Evolutionary conservation across 2,888 invertebrate species (phyloP), one percentile per base, ranked within the genome.

Genomic region (Aleiodes testaceus): DNA sequence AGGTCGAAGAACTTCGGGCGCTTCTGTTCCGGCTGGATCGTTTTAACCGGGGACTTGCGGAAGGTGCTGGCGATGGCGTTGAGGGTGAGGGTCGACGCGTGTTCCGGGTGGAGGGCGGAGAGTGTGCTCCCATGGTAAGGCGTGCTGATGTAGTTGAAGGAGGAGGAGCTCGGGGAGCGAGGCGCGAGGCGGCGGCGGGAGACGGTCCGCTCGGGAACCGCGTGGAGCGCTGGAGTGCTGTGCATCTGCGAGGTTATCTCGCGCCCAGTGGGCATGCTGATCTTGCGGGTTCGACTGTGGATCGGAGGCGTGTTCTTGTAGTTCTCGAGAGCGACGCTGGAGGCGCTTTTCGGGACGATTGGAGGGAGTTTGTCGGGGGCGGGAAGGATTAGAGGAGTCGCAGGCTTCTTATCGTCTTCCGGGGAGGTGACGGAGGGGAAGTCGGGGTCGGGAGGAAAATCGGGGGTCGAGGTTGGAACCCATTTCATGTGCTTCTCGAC

Each of bases 41-140:
- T 79, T 70, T 80, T 81, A 72, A 83, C 84, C n/a, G 82, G 80
- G 0, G 81, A 79, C 71, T 85, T 87, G 11, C 83, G 88, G 74
- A 92, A 84, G 1, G 91, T 90, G 49, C 89, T 91, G 0, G 91
- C 90, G 0, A 92, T 90, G 0, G 94, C 93, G 78, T 92, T 93
- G 0, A 95, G 83, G 12, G 94, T 94, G 75, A 95, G 91, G 61
- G 94, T 94, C 0, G 94, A 94, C 0, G 94, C 93, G 82, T 94
- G 93, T 77, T 93, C 93, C 74, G 94, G 93, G 67, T 88, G 86
- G 75, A 95, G 91, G 0, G 91, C 91, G 0, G 94, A 94, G 0
- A 95, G 80, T 0, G 95, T 95, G 50, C 95, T 95, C 0, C 95
- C 95, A 79, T 95, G 95, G 82, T 94, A 95, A 0, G 95, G 94